phyloP scores from a whole-genome alignment of 2,888 invertebrate genomes.

The Calliopum simillimum region DNA sequence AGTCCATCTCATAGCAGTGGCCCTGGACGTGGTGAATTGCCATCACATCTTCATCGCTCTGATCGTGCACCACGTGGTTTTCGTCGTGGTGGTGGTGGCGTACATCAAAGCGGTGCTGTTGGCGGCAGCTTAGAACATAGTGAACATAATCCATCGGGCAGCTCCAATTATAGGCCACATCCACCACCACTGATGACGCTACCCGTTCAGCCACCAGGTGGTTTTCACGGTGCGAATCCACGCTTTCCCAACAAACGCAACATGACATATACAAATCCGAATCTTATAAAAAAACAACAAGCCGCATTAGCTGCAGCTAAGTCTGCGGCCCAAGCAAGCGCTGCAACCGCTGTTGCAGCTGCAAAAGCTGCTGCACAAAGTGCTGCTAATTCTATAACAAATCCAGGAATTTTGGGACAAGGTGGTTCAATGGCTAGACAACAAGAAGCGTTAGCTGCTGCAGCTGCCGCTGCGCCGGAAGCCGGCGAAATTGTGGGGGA shows the following conservation, averaged over 20 bases:
- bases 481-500: slow-evolving; percentile 47
- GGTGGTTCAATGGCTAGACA: slow-evolving; percentile 44
- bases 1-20: slow-evolving; percentile 43
- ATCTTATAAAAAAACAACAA: slow-evolving; percentile 58
- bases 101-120: slow-evolving; percentile 50
- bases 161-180: slow-evolving; percentile 51
- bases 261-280: slow-evolving; percentile 62
- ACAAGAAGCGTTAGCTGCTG: slow-evolving; percentile 11
- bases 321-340: slow-evolving; percentile 61
- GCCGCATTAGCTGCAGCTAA: slow-evolving; percentile 50
- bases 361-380: slow-evolving; percentile 62
- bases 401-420: slow-evolving; percentile 59
- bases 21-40: background rate
- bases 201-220: slow-evolving; percentile 56
- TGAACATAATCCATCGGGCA: slow-evolving; percentile 54
- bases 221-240: slow-evolving; percentile 51
- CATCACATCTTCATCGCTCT: slow-evolving; percentile 51
- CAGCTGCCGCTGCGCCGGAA: slow-evolving; percentile 36
- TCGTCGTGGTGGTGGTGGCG: slow-evolving; percentile 53
- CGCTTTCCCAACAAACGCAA: slow-evolving; percentile 63
- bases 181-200: slow-evolving; percentile 63
- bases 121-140: slow-evolving; percentile 45
- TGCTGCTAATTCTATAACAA: slow-evolving; percentile 60
- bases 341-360: slow-evolving; percentile 62
- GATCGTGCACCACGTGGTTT: slow-evolving; percentile 24